phyloP scores from a whole-genome alignment of 2,797 vertebrate genomes.

The Lacerta agilis region DNA sequence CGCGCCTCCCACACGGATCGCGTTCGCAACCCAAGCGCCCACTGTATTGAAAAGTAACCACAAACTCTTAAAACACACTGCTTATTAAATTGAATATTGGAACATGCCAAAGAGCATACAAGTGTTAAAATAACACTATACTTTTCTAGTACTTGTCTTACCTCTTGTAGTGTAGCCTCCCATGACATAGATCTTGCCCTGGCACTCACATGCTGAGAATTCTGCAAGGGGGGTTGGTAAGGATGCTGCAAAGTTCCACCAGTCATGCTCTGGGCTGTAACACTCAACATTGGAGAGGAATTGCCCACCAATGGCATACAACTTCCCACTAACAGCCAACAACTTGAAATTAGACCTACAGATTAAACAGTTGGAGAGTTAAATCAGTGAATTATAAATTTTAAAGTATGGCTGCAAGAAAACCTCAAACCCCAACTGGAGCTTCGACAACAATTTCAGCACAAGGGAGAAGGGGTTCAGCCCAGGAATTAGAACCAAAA shows the following conservation, averaged over 20 bases:
- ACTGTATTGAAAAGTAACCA: too few species aligned
- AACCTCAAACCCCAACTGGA: too few species aligned
- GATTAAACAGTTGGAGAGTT: conserved; percentile 39
- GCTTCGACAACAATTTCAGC: too few species aligned
- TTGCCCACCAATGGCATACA: conserved; percentile 94
- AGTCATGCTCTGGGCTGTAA: conserved; percentile 92
- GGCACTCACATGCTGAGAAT: conserved; percentile 95
- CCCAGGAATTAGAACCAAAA: too few species aligned
- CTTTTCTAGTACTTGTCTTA: conserved; percentile 55
- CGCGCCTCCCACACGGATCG: too few species aligned
- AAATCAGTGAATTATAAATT: neutral
- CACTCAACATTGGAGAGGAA: conserved; percentile 92
- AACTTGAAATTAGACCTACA: conserved; percentile 96
- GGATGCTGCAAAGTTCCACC: conserved; percentile 92
- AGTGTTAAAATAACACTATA: neutral
- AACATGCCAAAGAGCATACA: neutral
- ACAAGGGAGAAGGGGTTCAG: too few species aligned
- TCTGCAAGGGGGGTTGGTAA: conserved; percentile 92
- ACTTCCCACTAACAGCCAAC: conserved; percentile 88
- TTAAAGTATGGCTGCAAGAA: too few species aligned
- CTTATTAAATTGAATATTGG: too few species aligned
- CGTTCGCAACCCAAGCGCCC: too few species aligned
- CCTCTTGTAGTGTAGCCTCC: conserved; percentile 96
- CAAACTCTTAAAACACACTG: too few species aligned
- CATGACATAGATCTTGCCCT: conserved; percentile 93